phyloP scores from a whole-genome alignment of 2,888 invertebrate genomes.

The Homarus gammarus region DNA sequence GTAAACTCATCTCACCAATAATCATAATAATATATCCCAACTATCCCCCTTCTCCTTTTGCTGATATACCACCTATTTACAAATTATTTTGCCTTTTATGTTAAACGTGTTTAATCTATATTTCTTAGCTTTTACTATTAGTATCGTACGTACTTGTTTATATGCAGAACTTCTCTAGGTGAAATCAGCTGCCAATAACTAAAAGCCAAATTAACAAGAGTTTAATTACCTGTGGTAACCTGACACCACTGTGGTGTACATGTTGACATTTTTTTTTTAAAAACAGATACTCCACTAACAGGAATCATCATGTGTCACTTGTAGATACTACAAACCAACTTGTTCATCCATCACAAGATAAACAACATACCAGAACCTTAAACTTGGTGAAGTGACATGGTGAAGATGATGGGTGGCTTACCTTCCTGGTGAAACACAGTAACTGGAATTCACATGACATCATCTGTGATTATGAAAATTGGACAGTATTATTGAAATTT shows the following conservation, averaged over 20 bases:
- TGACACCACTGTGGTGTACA: neutral
- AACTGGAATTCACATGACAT: neutral
- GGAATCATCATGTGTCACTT: neutral
- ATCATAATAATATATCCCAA: no score
- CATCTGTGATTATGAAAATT: neutral
- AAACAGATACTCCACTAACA: neutral
- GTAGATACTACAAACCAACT: neutral
- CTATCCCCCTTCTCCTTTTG: no score
- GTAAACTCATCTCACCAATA: neutral
- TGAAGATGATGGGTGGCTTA: neutral
- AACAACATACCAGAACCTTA: neutral
- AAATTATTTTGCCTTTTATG: neutral
- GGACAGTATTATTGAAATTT: neutral
- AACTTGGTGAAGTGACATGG: conserved; percentile 1
- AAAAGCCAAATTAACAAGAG: neutral
- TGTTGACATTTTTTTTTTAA: no score
- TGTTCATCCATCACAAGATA: neutral
- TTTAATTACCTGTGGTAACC: neutral
- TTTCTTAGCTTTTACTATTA: no score
- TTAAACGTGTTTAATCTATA: neutral
- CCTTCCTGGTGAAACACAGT: conserved; percentile 5
- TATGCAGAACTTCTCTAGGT: no score
- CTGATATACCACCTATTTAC: no score
- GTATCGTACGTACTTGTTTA: no score
- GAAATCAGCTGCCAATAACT: neutral